Evolutionary conservation across 2,888 invertebrate species (phyloP).

Genomic region (Trilocha varians): DNA sequence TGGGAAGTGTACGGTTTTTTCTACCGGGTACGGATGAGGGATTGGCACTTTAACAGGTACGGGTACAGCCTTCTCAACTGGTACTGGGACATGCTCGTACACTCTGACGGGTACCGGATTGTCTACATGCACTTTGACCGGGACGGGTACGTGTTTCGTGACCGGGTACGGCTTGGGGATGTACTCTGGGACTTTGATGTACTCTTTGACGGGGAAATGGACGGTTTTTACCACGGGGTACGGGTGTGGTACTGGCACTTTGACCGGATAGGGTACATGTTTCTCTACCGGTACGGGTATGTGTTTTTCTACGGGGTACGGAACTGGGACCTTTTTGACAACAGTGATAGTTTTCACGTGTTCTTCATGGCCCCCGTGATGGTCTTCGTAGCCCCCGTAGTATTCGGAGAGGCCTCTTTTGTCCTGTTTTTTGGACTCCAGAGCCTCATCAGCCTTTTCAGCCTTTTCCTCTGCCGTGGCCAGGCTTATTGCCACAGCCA

Average conservation of each 20-base stretch:
- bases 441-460: slow-evolving; percentile 61
- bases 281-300: slow-evolving; percentile 80
- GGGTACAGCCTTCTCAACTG: slow-evolving; percentile 79
- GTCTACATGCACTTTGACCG: slow-evolving; percentile 78
- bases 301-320: slow-evolving; percentile 81
- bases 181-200: slow-evolving; percentile 77
- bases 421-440: slow-evolving; percentile 69
- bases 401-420: slow-evolving; percentile 70
- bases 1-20: slow-evolving; percentile 78
- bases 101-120: slow-evolving; percentile 77
- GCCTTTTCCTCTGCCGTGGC: slow-evolving; percentile 72
- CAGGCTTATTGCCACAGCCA: slow-evolving; percentile 70
- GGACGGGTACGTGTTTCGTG: slow-evolving; percentile 76
- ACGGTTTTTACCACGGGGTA: slow-evolving; percentile 80
- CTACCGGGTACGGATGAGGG: slow-evolving; percentile 82
- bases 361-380: slow-evolving; percentile 39
- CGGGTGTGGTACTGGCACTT: slow-evolving; percentile 80
- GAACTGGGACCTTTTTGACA: slow-evolving; percentile 80
- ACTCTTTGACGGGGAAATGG: slow-evolving; percentile 77
- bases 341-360: slow-evolving; percentile 79
- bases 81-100: slow-evolving; percentile 78
- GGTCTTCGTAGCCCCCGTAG: slow-evolving; percentile 45
- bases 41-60: slow-evolving; percentile 81
- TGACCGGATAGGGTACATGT: slow-evolving; percentile 77
- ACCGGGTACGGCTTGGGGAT: slow-evolving; percentile 80